These are phyloP conservation scores for Lutraria lutraria DNA, from an alignment of 2,888 invertebrate genomes.

Conservation along the genomic window DNA sequence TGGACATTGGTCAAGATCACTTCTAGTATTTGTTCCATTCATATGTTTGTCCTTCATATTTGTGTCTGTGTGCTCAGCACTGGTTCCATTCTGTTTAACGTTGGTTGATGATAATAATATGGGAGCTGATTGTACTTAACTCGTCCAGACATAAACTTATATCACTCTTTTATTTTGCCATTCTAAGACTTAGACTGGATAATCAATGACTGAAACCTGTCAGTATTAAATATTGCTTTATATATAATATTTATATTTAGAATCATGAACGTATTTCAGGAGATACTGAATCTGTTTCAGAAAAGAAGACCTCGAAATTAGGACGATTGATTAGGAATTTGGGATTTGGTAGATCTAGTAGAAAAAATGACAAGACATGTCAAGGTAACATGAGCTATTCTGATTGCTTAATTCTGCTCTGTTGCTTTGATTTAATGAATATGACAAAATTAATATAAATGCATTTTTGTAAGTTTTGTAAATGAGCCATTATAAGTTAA, in stretches of 20 bases:
- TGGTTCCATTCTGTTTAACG: constrained; percentile 11
- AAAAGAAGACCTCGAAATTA: constrained; percentile 79
- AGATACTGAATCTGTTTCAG: constrained; percentile 55
- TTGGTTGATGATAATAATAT: constrained; percentile 12
- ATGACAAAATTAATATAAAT: too few species aligned
- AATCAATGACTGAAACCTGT: background rate
- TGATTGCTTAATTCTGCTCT: background rate
- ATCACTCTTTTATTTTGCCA: background rate
- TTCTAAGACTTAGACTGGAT: background rate
- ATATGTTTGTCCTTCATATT: too few species aligned
- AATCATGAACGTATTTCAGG: constrained; percentile 52
- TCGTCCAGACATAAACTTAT: constrained; percentile 5
- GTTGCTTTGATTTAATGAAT: background rate
- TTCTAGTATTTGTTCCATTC: background rate
- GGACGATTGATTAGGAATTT: constrained; percentile 83
- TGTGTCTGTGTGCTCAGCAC: background rate
- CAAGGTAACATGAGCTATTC: constrained; percentile 75
- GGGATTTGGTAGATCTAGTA: constrained; percentile 80
- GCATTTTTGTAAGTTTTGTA: background rate
- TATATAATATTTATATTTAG: constrained; percentile 16
- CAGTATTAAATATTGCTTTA: background rate
- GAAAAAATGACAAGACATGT: constrained; percentile 82
- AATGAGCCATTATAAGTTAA: background rate
- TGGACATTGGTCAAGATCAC: background rate
- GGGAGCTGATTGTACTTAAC: background rate